A percentile compares a stretch with the other conserved stretches of the same genome.
These are phyloP conservation scores for Vanessa tameamea DNA, from an alignment of 1,140 invertebrate species.

Conservation along the genomic window DNA sequence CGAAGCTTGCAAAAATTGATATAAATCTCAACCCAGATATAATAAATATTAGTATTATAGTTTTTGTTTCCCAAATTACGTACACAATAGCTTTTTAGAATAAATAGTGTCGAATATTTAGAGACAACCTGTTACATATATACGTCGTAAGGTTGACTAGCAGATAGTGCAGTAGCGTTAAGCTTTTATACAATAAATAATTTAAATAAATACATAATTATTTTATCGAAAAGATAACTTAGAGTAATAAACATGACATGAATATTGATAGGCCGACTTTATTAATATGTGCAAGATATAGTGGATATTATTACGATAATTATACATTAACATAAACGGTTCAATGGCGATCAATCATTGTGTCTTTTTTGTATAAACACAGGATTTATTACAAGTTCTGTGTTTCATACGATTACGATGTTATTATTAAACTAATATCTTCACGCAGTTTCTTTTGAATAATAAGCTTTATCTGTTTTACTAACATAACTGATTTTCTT, in stretches of 20 bases:
- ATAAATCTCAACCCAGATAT: too few species aligned
- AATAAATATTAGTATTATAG: too few species aligned
- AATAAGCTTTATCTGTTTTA: too few species aligned
- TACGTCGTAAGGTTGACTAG: too few species aligned
- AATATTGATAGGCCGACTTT: not conserved
- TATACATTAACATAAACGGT: slow-evolving; percentile 7
- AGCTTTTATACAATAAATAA: too few species aligned
- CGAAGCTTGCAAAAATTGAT: too few species aligned
- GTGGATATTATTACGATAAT: slow-evolving; percentile 1
- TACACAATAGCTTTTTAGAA: too few species aligned
- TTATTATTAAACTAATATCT: not conserved
- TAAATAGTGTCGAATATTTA: too few species aligned
- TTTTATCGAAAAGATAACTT: not conserved
- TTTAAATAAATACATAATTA: not conserved
- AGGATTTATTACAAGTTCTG: slow-evolving; percentile 5
- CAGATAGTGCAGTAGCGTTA: too few species aligned
- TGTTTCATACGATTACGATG: not conserved
- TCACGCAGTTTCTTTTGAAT: not conserved
- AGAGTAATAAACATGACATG: not conserved
- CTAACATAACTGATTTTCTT: too few species aligned
- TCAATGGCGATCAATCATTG: not conserved
- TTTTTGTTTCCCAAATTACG: too few species aligned
- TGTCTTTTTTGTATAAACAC: slow-evolving; percentile 2
- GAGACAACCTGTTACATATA: too few species aligned
- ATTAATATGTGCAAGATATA: not conserved